A percentile compares a stretch with the other conserved stretches of the same genome.
These are phyloP conservation scores for Drosophila simulans DNA, from an alignment of 1,140 invertebrate species.

Conservation along the genomic window DNA sequence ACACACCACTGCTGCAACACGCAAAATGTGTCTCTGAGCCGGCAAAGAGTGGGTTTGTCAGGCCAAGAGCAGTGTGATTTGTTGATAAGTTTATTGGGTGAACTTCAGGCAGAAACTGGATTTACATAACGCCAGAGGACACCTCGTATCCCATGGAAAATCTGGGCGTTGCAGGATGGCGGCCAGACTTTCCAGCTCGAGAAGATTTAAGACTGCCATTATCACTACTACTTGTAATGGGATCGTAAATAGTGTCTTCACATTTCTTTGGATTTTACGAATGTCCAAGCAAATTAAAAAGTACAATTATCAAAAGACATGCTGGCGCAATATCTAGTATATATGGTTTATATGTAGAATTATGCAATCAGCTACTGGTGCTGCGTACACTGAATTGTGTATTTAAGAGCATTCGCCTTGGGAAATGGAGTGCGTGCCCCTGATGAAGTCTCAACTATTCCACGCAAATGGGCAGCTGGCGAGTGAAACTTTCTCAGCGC, in stretches of 20 bases:
- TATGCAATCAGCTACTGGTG: slow-evolving; percentile 33
- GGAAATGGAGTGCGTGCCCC: slow-evolving; percentile 51
- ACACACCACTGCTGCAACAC: slow-evolving; percentile 13
- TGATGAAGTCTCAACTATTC: slow-evolving; percentile 35
- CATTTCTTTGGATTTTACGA: not conserved
- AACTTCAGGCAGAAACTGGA: slow-evolving; percentile 71
- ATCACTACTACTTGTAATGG: not conserved
- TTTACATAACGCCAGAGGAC: slow-evolving; percentile 44
- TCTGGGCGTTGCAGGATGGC: slow-evolving; percentile 17
- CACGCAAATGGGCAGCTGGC: slow-evolving; percentile 39
- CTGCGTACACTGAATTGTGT: slow-evolving; percentile 56
- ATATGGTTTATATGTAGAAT: slow-evolving; percentile 11
- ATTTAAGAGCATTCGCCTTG: slow-evolving; percentile 36
- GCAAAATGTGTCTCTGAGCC: slow-evolving; percentile 49
- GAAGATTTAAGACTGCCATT: slow-evolving; percentile 9
- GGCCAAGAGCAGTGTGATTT: slow-evolving; percentile 57
- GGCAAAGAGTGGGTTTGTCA: slow-evolving; percentile 17
- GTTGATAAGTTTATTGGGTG: slow-evolving; percentile 74
- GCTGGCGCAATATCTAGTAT: slow-evolving; percentile 12
- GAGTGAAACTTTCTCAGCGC: slow-evolving; percentile 55
- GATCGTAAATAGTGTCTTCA: no score
- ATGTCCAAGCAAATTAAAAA: not conserved
- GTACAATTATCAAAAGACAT: not conserved
- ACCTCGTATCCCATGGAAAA: not conserved
- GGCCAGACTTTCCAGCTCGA: not conserved